Evolutionary conservation across 1,140 invertebrate genomes (phyloP), one percentile per base, ranked within the genome.

Genomic region (Drosophila repleta): DNA sequence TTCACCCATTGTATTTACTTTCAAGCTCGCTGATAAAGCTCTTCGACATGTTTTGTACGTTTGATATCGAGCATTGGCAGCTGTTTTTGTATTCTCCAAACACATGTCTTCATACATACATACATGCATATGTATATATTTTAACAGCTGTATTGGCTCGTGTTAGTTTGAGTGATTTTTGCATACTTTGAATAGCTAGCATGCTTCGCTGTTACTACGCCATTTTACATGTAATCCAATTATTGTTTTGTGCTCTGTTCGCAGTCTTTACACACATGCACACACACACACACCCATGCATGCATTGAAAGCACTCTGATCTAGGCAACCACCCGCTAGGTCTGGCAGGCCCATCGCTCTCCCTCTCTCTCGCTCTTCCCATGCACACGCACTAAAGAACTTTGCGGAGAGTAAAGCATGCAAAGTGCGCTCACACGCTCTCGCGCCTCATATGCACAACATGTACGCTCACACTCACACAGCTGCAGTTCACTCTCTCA

Each of bases 151-250:
- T 65, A 29, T 58, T 52, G 15, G 26, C 1, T 17, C 49, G n/a
- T 52, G 49, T 15, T 52, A 48, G 21, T 51, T 51, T 24, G 20
- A 29, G 5, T 21, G 11, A n/a, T n/a, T 32, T 29, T 13, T 10
- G 20, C 56, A 58, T 58, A 58, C 18, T 32, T 1, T 11, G 15
- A 11, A 46, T 13, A 32, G 43, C 46, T 13, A 32, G 43, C 46
- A 51, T 69, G 48, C 61, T 58, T 17, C 7, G 49, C 24, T 57
- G 39, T 53, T 52, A 55, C 49, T 63, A 26, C 21, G n/a, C 17
- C 24, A 29, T 39, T 41, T 46, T 55, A 51, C 10, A 68, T 60
- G 26, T 52, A 65, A 71, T 65, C 62, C 62, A 58, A 71, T 65
- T 71, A 65, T 58, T 65, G 35, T 18, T 11, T 24, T 43, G n/a